phyloP scores from a whole-genome alignment of 2,797 vertebrate genomes.

The Melanogrammus aeglefinus region DNA sequence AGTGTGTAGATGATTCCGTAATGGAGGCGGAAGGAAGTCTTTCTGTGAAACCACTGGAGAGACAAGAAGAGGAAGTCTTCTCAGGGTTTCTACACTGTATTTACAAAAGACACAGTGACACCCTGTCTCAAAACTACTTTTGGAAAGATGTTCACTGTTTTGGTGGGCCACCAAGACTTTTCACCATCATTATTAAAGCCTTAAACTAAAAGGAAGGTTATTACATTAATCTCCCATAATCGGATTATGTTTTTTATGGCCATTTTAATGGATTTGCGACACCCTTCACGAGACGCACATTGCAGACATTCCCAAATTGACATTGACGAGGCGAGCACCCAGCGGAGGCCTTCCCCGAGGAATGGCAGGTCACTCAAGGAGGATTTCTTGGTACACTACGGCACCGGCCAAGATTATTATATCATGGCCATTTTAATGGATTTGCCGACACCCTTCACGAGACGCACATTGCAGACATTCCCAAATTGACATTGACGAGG shows the following conservation, averaged over 20 bases:
- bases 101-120: neutral
- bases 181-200: neutral
- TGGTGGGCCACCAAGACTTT: neutral
- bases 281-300: neutral
- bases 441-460: neutral
- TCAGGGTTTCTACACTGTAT: neutral
- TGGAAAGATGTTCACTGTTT: neutral
- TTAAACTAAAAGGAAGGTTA: neutral
- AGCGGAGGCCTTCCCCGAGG: neutral
- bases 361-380: neutral
- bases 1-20: neutral
- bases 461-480: neutral
- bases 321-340: neutral
- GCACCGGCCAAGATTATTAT: too few relatives aligned
- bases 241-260: neutral
- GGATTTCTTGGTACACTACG: neutral
- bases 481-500: neutral
- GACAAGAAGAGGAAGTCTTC: neutral
- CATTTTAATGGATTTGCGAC: neutral
- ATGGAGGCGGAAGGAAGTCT: neutral
- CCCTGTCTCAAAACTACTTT: neutral
- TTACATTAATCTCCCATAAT: neutral
- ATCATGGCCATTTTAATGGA: neutral
- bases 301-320: neutral
- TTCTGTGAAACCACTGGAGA: neutral